phyloP scores from a whole-genome alignment of 2,888 invertebrate species.

The Catocala sponsa region DNA sequence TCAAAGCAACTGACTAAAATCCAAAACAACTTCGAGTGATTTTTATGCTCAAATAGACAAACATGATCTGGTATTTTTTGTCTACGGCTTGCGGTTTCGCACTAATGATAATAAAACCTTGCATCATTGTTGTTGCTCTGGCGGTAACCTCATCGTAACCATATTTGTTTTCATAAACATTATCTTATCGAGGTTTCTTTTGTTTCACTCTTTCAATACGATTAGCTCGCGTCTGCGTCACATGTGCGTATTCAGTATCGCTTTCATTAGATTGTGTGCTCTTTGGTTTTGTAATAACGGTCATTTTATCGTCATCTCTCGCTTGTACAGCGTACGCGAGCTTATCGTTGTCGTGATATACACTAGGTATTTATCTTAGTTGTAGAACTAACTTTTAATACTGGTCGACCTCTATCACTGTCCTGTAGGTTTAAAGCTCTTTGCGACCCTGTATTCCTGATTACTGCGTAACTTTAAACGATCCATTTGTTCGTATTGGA shows the following conservation, averaged over 20 bases:
- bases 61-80: constrained; percentile 7
- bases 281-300: constrained; percentile 44
- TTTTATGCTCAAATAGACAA: constrained; percentile 34
- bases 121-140: constrained; percentile 31
- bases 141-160: constrained; percentile 41
- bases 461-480: constrained; percentile 2
- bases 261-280: constrained; percentile 43
- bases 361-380: constrained; percentile 30
- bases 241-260: constrained; percentile 32
- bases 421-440: constrained; percentile 18
- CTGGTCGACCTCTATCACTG: constrained; percentile 29
- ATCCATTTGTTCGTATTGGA: constrained; percentile 7
- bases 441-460: constrained; percentile 12
- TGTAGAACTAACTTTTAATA: constrained; percentile 37
- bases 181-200: constrained; percentile 65
- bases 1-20: constrained; percentile 42
- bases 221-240: constrained; percentile 49
- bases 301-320: constrained; percentile 31
- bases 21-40: constrained; percentile 21
- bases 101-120: constrained; percentile 29
- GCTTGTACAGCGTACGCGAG: constrained; percentile 15
- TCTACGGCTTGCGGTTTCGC: constrained; percentile 16
- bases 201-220: constrained; percentile 57
- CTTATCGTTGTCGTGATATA: constrained; percentile 30
- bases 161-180: constrained; percentile 59